Base-by-base conservation (phyloP, 2,888 invertebrate species). In the Drepanosiphum platanoidis region DNA sequence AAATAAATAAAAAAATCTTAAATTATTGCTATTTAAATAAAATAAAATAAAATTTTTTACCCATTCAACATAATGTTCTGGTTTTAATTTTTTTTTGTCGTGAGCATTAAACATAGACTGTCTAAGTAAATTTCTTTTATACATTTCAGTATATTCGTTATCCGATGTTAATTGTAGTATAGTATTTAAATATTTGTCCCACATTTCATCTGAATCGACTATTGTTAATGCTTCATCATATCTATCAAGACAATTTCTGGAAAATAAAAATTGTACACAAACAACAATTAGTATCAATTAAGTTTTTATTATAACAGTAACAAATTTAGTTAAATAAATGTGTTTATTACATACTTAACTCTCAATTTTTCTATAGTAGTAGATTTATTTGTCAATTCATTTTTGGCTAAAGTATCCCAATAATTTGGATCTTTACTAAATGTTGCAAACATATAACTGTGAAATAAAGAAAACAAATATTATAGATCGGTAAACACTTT, bases 101-200 rank as follows among this genome's bases (percentile, higher is more conserved):
- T 84, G 83, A 68, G 83, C 83, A 22, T 84, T 84, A 30, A 18
- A 18, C 83, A 84, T 84, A 13, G 83, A 84, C 13, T 66, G 68
- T 58, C 52, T 64, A 2, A 84, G 66, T 68, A 84, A 75, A 68
- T 66, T 46, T 68, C 75, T 75, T 68, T 84, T 84, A 30, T 84
- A 84, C 8, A 22, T 3, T 66, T 84, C 36, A 15, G 68, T 84
- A 15, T 75, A 52, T 18, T 46, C 5, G 4, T 34, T 36, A 39
- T 84, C 83, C 13, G 66, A 52, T 15, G 68, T 36, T 30, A 84
- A 13, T 36, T 75, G 15, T 36, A 84, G 30, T 58, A 84, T 36
- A 52, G 52, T 84, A 30, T 15, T 52, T 22, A 84, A 66, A 84
- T 84, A 84, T n/a, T 46, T 66, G 30, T 84, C 36, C 83, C 83